A percentile compares a stretch with the other conserved stretches of the same genome.
These are phyloP conservation scores for Bubo blakistoni DNA, from an alignment of 2,113 vertebrate genomes.

Conservation along the genomic window DNA sequence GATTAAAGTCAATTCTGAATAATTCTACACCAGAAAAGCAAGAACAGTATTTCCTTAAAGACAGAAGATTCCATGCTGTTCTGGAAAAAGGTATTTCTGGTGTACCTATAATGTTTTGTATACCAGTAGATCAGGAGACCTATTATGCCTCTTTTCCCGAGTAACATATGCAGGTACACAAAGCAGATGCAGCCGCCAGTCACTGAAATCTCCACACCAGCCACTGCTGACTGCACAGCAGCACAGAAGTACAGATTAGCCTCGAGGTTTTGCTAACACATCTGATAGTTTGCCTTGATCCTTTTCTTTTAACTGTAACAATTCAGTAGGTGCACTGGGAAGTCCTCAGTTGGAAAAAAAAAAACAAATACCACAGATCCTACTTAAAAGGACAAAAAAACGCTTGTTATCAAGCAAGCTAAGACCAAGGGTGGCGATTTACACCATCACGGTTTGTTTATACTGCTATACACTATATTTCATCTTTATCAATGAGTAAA, in stretches of 20 bases:
- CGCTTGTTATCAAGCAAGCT: neutral
- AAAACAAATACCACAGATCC: neutral
- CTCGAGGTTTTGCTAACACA: neutral
- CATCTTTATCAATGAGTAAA: neutral
- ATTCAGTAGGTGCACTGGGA: neutral
- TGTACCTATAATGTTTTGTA: neutral
- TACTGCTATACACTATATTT: neutral
- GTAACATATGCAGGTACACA: neutral
- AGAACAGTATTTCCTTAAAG: neutral
- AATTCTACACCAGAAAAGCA: neutral
- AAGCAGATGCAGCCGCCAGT: neutral
- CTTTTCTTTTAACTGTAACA: neutral
- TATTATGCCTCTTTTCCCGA: neutral
- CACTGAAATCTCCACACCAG: neutral
- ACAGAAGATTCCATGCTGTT: neutral
- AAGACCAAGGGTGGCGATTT: neutral
- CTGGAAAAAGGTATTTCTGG: neutral
- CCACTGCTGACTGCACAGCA: neutral
- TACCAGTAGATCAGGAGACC: neutral
- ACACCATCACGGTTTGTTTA: neutral
- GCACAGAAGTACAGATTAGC: neutral
- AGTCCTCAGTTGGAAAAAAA: neutral
- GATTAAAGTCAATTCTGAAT: neutral
- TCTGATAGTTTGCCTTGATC: neutral
- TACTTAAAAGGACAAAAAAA: neutral